These are phyloP conservation scores for Bombus cullumanus DNA, from an alignment of 1,140 invertebrate species.

Conservation along the genomic window DNA sequence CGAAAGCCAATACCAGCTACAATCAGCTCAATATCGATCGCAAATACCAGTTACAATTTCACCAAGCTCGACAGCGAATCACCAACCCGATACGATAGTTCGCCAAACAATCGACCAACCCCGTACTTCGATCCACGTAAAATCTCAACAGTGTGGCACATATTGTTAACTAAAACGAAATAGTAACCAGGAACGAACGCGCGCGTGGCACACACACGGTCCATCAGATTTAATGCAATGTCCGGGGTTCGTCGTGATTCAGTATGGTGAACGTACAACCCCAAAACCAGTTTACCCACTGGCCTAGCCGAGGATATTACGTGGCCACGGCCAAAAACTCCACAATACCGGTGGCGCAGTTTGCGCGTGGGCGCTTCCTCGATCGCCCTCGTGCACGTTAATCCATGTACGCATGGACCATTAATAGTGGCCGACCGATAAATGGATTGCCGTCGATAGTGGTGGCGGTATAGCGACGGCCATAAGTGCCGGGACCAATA, in stretches of 20 bases:
- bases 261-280: conserved; percentile 23
- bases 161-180: conserved; percentile 7
- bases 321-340: conserved; percentile 46
- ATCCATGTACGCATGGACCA: conserved; percentile 65
- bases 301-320: conserved; percentile 21
- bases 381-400: conserved; percentile 47
- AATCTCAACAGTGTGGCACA: background rate
- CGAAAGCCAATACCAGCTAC: conserved; percentile 1
- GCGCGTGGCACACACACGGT: background rate
- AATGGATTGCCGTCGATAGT: conserved; percentile 66
- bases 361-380: background rate
- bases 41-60: conserved; percentile 16
- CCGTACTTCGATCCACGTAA: too few relatives aligned
- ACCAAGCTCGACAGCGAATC: background rate
- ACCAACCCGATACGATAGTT: background rate
- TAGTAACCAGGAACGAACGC: background rate
- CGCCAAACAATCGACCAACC: background rate
- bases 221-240: conserved; percentile 44
- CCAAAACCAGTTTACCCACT: conserved; percentile 42
- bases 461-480: conserved; percentile 35
- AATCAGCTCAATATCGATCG: conserved; percentile 10
- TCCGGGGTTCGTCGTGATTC: conserved; percentile 6
- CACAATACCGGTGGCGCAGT: conserved; percentile 23
- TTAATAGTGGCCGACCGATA: conserved; percentile 65
- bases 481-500: conserved; percentile 56